Evolutionary conservation across 2,113 vertebrate genomes (phyloP).

Genomic region (zebrafish (Danio rerio)): GRCz12tu NC_133191.1:31730501-31731000

Average conservation of each 20-base stretch:
- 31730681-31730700: conserved; percentile 88
- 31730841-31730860: background rate
- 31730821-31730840: background rate
- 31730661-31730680: conserved; percentile 89
- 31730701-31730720: conserved; percentile 84
- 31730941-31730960: no score
- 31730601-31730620: conserved; percentile 56
- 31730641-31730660: conserved; percentile 87
- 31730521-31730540: conserved; percentile 90
- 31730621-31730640: conserved; percentile 98
- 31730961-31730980: no score
- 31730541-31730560: background rate
- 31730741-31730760: conserved; percentile 83
- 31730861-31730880: no score
- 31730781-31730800: conserved; percentile 91
- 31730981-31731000: no score
- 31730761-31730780: conserved; percentile 83
- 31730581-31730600: background rate
- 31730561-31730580: background rate
- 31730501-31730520: conserved; percentile 86
- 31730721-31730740: conserved; percentile 89
- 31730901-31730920: no score
- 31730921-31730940: no score
- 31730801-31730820: conserved; percentile 72
- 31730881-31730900: no score